Conservation (phyloP, 1,140 invertebrate species). For the Brachionus asplanchnoidis region DNA sequence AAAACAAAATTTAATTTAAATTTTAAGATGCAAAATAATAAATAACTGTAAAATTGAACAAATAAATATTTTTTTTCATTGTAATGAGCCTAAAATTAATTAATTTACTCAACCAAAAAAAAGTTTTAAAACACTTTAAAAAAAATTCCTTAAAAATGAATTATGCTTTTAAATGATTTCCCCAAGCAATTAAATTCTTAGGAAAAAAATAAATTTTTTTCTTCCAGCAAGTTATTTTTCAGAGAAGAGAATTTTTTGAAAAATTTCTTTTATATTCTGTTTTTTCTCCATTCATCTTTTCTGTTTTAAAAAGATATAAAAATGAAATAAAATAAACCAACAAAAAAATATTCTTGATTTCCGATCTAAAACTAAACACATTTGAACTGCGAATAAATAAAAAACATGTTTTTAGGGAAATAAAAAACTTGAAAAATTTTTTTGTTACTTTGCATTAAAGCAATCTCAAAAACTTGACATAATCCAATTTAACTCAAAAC, state of each 20-base stretch:
- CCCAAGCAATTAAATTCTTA: background rate
- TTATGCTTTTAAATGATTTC: background rate
- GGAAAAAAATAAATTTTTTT: no score
- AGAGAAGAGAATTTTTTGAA: background rate
- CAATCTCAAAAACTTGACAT: no score
- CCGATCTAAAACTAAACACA: no score
- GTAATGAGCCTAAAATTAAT: background rate
- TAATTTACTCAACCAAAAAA: background rate
- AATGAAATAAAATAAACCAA: no score
- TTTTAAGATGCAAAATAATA: background rate
- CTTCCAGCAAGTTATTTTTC: background rate
- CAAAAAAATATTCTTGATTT: no score
- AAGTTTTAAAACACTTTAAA: background rate
- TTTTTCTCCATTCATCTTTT: no score
- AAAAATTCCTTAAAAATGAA: background rate
- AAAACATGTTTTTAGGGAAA: no score
- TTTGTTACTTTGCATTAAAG: no score
- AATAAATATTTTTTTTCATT: background rate
- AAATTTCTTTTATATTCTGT: background rate
- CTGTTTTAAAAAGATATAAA: no score
- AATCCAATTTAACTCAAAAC: no score
- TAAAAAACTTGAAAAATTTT: no score
- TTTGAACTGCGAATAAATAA: no score
- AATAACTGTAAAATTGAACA: background rate
- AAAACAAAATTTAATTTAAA: background rate